These are phyloP conservation scores for Terebella lapidaria DNA, from an alignment of 2,888 invertebrate species.

Conservation along the genomic window DNA sequence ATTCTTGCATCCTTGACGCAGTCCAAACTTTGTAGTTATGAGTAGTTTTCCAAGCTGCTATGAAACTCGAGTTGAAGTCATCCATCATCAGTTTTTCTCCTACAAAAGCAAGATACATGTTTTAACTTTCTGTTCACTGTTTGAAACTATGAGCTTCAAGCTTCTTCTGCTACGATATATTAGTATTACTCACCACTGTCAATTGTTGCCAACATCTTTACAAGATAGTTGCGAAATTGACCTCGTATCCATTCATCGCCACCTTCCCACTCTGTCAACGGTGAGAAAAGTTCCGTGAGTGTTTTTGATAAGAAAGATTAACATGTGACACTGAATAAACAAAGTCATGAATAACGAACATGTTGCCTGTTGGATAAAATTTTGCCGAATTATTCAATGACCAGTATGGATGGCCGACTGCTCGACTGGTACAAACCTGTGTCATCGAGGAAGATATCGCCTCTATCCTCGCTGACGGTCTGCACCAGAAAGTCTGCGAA, in stretches of 20 bases:
- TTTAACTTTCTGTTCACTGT: neutral
- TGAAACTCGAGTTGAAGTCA: constrained; percentile 80
- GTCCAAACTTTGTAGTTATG: constrained; percentile 85
- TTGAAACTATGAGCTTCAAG: no score
- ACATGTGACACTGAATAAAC: no score
- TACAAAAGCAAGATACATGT: constrained; percentile 20
- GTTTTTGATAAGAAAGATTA: no score
- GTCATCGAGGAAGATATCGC: constrained; percentile 69
- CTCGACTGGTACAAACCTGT: constrained; percentile 57
- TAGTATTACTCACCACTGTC: constrained; percentile 6
- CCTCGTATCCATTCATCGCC: constrained; percentile 95
- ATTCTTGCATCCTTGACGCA: constrained; percentile 60
- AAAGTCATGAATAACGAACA: neutral
- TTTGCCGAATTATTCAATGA: neutral
- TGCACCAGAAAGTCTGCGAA: constrained; percentile 88
- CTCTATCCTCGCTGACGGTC: constrained; percentile 56
- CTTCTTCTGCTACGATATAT: no score
- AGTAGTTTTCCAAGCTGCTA: constrained; percentile 79
- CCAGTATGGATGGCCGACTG: no score
- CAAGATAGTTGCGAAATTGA: constrained; percentile 65
- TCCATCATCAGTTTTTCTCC: constrained; percentile 57
- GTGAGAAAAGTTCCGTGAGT: no score
- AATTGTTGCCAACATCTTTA: constrained; percentile 45
- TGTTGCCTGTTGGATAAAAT: no score
- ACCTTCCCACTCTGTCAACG: constrained; percentile 74